Base-by-base conservation (phyloP, 2,113 vertebrate species). In the Anhinga rufa region DNA sequence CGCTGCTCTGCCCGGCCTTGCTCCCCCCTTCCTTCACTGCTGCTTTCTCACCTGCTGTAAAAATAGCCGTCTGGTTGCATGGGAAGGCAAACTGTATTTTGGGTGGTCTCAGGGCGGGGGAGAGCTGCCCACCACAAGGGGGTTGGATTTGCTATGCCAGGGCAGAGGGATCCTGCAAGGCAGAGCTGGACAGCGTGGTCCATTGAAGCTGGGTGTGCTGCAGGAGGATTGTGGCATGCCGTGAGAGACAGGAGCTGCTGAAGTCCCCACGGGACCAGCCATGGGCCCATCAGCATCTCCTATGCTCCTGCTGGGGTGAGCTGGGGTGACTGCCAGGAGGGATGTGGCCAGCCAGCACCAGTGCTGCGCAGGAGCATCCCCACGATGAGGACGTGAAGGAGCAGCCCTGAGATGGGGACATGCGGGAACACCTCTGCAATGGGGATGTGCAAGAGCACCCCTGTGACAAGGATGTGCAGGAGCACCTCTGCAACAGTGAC, bases 371-470 rank as follows among this genome's bases (percentile, higher is more conserved):
- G 44, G 15, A 80, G 19, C 69, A 48, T 10, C 60, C 24, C 49
- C 28, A 2, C 0, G 1, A 44, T 24, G 26, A 42, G 60, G 31
- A 32, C 0, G 1, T 15, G 54, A 3, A 6, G 87, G 20, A 92
- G 17, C 68, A 72, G 46, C n/a, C 9, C 34, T 9, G n/a, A 29
- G 34, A 28, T 16, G 26, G 51, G 60, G 31, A 81, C 20, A 3
- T 6, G 13, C 13, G 13, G 42, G 18, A 38, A 65, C 14, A 58
- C 2, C 36, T 54, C 44, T 15, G 31, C 17, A 19, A 38, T 14
- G 49, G 44, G 75, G 28, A 77, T 17, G 1, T 1, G 12, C 42
- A 60, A 34, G 21, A 60, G 78, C 17, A 58, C 2, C 38, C 36
- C 54, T 24, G 71, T 34, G 17, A n/a, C 9, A 15, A 34, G 52